phyloP scores from a whole-genome alignment of 53 echinoderm and acorn worm species.

The Holothuria scabra region DNA sequence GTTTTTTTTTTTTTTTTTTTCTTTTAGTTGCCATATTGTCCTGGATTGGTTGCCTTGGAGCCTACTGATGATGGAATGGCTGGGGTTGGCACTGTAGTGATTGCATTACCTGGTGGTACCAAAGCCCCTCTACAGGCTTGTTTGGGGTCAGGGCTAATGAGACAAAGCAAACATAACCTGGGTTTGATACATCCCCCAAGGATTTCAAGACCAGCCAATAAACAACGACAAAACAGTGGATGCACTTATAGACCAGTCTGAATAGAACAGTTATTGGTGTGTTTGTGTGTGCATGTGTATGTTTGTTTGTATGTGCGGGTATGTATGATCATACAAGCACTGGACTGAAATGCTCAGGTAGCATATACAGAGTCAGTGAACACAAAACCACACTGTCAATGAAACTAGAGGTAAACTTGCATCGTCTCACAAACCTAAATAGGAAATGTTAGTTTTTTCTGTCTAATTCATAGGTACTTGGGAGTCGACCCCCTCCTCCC shows the following conservation, averaged over 20 bases:
- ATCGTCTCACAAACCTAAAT: too few species aligned
- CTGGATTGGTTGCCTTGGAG: conserved; percentile 74
- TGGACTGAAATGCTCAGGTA: too few species aligned
- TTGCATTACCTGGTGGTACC: conserved; percentile 82
- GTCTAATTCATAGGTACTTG: too few species aligned
- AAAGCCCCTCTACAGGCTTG: conserved; percentile 85
- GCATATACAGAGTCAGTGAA: too few species aligned
- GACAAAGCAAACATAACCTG: conserved; percentile 6
- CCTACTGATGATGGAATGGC: conserved; percentile 95
- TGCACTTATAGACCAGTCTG: conserved; percentile 31
- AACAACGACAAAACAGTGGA: conserved; percentile 33
- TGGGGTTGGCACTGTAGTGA: conserved; percentile 78
- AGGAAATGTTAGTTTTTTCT: too few species aligned
- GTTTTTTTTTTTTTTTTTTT: not conserved
- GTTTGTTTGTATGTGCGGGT: too few species aligned
- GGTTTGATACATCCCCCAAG: not conserved
- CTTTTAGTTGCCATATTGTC: conserved; percentile 48
- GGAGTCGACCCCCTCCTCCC: too few species aligned
- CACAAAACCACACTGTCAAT: too few species aligned
- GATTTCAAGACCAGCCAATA: not conserved
- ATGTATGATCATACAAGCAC: too few species aligned
- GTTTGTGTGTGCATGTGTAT: too few species aligned
- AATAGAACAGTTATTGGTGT: not conserved
- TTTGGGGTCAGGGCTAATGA: conserved; percentile 83
- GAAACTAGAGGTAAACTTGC: too few species aligned